phyloP scores from a whole-genome alignment of 1,140 invertebrate genomes.

The Sarcophaga bullata region DNA sequence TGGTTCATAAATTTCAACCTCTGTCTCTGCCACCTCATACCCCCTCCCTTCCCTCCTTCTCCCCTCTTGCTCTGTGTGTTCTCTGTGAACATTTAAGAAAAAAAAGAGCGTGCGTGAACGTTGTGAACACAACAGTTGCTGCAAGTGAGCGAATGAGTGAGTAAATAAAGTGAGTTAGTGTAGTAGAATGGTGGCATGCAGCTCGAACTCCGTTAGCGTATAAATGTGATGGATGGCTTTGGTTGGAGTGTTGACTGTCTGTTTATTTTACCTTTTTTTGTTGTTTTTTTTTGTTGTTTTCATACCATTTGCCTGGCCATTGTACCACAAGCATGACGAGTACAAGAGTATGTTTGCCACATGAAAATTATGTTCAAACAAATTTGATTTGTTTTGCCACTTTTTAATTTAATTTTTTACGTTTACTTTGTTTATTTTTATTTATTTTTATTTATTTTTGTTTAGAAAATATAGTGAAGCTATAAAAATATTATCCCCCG shows the following conservation, averaged over 20 bases:
- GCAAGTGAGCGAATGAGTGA: background rate
- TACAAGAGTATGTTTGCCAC: background rate
- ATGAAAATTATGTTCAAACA: background rate
- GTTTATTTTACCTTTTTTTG: background rate
- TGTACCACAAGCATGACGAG: background rate
- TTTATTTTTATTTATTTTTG: background rate
- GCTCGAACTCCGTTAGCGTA: background rate
- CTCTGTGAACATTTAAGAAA: background rate
- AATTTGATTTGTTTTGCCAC: slow-evolving; percentile 40
- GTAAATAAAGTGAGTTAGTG: background rate
- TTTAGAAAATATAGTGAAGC: background rate
- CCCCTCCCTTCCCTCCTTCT: background rate
- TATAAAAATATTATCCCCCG: background rate
- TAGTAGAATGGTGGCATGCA: no score
- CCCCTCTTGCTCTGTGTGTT: no score
- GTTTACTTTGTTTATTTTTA: slow-evolving; percentile 17
- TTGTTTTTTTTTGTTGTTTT: slow-evolving; percentile 16
- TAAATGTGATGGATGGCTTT: background rate
- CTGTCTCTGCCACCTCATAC: background rate
- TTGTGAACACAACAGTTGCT: background rate
- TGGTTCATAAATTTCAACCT: slow-evolving; percentile 26
- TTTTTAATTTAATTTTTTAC: slow-evolving; percentile 23
- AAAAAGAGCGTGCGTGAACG: slow-evolving; percentile 22
- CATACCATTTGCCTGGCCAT: background rate
- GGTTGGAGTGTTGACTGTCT: slow-evolving; percentile 33